Base-by-base conservation (phyloP, 2,113 vertebrate genomes). In the Motacilla alba region DNA sequence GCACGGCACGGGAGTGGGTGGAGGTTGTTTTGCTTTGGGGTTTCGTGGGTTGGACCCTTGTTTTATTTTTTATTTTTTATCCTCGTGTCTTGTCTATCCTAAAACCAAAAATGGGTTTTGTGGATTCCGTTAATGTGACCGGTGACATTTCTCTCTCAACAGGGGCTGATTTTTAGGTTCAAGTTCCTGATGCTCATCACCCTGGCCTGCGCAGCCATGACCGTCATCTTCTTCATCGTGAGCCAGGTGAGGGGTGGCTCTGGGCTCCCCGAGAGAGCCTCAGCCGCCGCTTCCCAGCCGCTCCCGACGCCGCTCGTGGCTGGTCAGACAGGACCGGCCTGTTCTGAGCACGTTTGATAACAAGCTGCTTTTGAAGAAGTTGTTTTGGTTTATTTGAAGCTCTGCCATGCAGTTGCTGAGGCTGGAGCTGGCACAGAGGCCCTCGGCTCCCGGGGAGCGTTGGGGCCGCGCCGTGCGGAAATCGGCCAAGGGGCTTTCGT, bases 121-220 rank as follows among this genome's bases (percentile, higher is more conserved):
- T 89, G 89, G 93, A 24, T 92, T 89, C 59, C 43, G 70, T 73
- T 93, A 67, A 59, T 33, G 90, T 88, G 87, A 91, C 47, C 53
- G 5, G 47, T 96, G 96, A 80, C 70, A 15, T 95, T 55, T 95
- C 69, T 95, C 80, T 96, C 93, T 22, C 20, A 86, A 73, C 69
- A 99, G 99, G 99, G 99, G 78, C 98, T 99, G 59, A 99, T 99
- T 94, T 99, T 99, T 96, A 98, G 99, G 85, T 99, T 99, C 97
- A 99, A 99, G 96, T 99, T 99, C 79, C 98, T 99, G 96, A 99
- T 99, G 99, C 97, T 99, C 89, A 98, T 99, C 86, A 99, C 99
- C n/a, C 94, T 99, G 97, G 97, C 98, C 15, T 99, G 99, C 70
- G 99, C 99, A 21, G 99, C 99, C 31, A 99, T 99, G 98, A 99